Evolutionary conservation across 2,888 invertebrate genomes (phyloP), one percentile per base, ranked within the genome.

Genomic region (Ypsolopha sequella): DNA sequence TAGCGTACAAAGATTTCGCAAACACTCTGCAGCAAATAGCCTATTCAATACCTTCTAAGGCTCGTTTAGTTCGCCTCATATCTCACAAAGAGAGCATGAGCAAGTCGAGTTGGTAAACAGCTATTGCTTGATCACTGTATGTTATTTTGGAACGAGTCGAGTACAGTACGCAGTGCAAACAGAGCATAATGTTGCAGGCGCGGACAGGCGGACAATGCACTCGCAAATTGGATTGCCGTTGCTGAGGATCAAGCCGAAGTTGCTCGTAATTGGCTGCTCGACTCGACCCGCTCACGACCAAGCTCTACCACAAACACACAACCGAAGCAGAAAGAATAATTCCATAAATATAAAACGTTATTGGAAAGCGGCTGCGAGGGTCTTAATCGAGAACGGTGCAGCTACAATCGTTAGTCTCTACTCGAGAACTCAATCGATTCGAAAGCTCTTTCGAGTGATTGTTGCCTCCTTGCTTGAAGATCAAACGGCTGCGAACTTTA

Each of bases 171-270:
- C 24, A 24, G 24, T 24, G 2, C 24, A 45, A 52, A 54, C 41
- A 51, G 38, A 45, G 53, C 50, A 46, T 50, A 45, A 50, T 50
- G 48, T 55, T 50, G 52, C 39, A 44, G 54, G 52, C 56, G 59
- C 56, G 62, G 65, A 70, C 68, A 67, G 66, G 60, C 67, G 70
- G 71, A 81, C 80, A 80, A 78, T 80, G 76, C 72, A 60, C 66
- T 70, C 64, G 65, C 76, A 82, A 82, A 84, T 84, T 81, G 82
- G 76, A 80, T 78, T 76, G 76, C 70, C 66, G 59, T 66, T 66
- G 68, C 68, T 62, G 62, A 70, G 71, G 66, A 67, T 65, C 64
- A 64, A 62, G 10, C 58, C 63, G 60, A 69, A 69, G 68, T 64
- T 62, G 56, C 56, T 57, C 66, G 68, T 80, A 80, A 81, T 81